Evolutionary conservation across 2,797 vertebrate genomes (phyloP).

Genomic region (Dipus sagitta): DNA sequence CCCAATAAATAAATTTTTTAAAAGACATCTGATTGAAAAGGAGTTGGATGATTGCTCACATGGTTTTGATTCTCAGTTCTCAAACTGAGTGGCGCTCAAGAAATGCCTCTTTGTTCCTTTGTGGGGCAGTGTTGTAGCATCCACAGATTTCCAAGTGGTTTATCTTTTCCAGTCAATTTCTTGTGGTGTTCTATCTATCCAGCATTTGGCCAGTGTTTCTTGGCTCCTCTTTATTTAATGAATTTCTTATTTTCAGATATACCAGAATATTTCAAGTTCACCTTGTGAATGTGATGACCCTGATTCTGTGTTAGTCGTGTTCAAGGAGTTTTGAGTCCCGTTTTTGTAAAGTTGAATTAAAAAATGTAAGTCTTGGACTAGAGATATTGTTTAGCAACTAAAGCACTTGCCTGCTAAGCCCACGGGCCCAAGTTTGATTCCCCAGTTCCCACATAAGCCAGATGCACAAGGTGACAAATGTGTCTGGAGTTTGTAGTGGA

Average conservation of each 20-base stretch:
- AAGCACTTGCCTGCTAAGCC: no score
- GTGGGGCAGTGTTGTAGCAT: neutral
- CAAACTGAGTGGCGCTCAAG: neutral
- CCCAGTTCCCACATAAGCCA: no score
- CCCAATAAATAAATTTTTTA: no score
- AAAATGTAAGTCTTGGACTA: neutral
- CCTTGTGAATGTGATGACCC: neutral
- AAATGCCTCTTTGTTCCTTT: neutral
- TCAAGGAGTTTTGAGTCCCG: neutral
- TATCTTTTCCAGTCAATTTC: neutral
- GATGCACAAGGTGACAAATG: no score
- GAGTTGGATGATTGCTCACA: neutral
- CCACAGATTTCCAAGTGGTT: neutral
- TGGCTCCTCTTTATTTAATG: neutral
- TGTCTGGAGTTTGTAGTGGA: neutral
- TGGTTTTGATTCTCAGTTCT: neutral
- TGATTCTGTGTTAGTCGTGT: neutral
- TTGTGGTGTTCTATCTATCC: neutral
- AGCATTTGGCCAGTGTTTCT: neutral
- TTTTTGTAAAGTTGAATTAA: constrained; percentile 21
- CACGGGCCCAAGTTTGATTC: no score
- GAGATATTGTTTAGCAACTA: no score
- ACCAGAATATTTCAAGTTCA: neutral
- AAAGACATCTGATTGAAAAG: neutral
- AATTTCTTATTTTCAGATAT: neutral